A percentile compares a stretch with the other conserved stretches of the same genome.
Conservation (phyloP, 1,140 invertebrate genomes). For the Drosophila lacertosa region DNA sequence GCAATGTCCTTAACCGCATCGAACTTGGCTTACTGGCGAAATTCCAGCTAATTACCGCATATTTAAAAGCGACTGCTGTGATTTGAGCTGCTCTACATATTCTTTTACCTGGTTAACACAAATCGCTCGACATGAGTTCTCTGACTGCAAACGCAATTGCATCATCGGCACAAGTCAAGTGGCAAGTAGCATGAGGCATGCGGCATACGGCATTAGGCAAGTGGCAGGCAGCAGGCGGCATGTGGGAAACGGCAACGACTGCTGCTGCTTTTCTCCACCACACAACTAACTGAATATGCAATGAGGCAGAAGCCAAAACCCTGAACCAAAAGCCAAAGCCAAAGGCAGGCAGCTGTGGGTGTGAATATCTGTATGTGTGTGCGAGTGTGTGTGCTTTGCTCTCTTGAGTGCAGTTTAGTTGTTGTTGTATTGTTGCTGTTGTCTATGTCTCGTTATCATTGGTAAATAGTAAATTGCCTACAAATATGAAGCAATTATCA, state of each 20-base stretch:
- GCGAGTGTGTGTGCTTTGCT: neutral
- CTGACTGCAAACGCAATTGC: conserved; percentile 8
- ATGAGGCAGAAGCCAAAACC: conserved; percentile 58
- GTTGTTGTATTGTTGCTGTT: neutral
- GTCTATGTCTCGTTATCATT: conserved; percentile 64
- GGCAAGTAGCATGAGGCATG: conserved; percentile 5
- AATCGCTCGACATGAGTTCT: conserved; percentile 25
- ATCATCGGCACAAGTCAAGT: conserved; percentile 9
- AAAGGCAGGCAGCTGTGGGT: conserved; percentile 18
- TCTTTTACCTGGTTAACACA: conserved; percentile 29
- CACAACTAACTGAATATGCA: conserved; percentile 74
- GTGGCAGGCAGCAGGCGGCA: conserved; percentile 7
- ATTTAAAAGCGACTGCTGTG: conserved; percentile 26
- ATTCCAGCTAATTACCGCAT: conserved; percentile 64
- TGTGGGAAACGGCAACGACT: conserved; percentile 12
- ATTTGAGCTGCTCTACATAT: conserved; percentile 6
- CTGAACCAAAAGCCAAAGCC: conserved; percentile 30
- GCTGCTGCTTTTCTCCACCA: conserved; percentile 6
- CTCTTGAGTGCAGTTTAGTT: conserved; percentile 16
- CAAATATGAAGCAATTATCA: conserved; percentile 76
- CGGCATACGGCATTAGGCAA: conserved; percentile 13
- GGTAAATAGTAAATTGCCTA: conserved; percentile 76
- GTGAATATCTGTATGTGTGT: neutral
- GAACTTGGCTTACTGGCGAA: conserved; percentile 50
- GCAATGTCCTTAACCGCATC: neutral